Conservation (phyloP, 2,888 invertebrate genomes). For the Stramonita haemastoma region DNA sequence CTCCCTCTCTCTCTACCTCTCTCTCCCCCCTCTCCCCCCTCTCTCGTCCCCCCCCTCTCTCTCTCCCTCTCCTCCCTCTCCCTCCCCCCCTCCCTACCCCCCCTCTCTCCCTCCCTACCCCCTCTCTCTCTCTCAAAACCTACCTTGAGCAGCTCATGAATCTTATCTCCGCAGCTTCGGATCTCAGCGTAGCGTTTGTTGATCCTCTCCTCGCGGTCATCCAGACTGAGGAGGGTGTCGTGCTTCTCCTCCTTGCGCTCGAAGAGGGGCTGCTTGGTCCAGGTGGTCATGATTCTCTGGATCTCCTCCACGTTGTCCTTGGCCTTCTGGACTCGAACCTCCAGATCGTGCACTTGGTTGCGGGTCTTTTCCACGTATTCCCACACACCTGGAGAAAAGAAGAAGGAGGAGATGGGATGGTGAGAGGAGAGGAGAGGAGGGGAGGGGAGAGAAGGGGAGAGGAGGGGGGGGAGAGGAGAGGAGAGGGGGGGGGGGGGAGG, state of each 20-base stretch:
- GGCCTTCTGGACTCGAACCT: slow-evolving; percentile 87
- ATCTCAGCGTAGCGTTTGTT: slow-evolving; percentile 89
- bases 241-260: slow-evolving; percentile 92
- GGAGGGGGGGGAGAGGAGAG: no score
- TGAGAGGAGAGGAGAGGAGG: not conserved
- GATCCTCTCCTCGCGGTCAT: slow-evolving; percentile 87
- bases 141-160: slow-evolving; percentile 84
- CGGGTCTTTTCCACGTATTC: slow-evolving; percentile 89
- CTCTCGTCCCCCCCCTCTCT: no score
- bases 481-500: not conserved
- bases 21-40: not conserved
- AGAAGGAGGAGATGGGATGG: slow-evolving; percentile 53
- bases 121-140: not conserved
- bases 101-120: not conserved
- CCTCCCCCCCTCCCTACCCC: not conserved
- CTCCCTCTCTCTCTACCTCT: not conserved
- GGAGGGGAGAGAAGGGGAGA: not conserved
- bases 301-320: slow-evolving; percentile 91
- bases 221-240: slow-evolving; percentile 88
- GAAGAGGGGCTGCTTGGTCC: slow-evolving; percentile 91
- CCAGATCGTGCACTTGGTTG: slow-evolving; percentile 87
- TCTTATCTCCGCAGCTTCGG: slow-evolving; percentile 84
- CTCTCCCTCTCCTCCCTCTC: not conserved
- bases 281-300: slow-evolving; percentile 87
- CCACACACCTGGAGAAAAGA: slow-evolving; percentile 83